Evolutionary conservation across 2,113 vertebrate genomes (phyloP), one percentile per base, ranked within the genome.

Genomic region (Ctenodactylus gundi): DNA sequence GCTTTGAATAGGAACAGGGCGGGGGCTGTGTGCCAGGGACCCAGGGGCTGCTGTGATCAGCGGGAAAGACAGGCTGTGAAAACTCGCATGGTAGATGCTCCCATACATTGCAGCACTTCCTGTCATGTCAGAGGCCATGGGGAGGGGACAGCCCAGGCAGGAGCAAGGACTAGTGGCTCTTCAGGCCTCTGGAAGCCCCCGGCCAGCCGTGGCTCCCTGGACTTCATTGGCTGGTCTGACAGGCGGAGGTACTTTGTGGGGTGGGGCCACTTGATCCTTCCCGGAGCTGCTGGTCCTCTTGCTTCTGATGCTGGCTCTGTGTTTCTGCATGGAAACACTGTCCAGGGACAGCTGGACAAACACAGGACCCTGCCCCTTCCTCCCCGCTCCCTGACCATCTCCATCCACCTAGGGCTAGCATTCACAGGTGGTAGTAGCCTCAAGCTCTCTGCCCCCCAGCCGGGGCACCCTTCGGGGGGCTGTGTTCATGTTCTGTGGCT

Each of bases 301-400:
- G 90, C 49, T 85, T 88, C 85, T 68, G 31, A 90, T 55, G 49
- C 46, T 65, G 84, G 23, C 36, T 64, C 78, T 76, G 64, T 70
- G 57, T 70, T 67, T 65, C 67, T 89, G 90, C 88, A 81, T 85
- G 70, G 77, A 93, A 84, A 41, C 81, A n/a, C 60, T 77, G 34
- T 65, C 76, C 34, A 27, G 81, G 34, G 76, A 55, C 25, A 72
- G 36, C 8, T 39, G 31, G 31, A 89, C 36, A 49, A 81, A 93
- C 60, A 78, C 67, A 51, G 41, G 68, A 49, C 46, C 68, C 58
- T 44, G 46, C 51, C 39, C 25, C 21, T 29, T 49, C 73, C 55
- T 0, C 0, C 85, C 36, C 55, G 49, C 78, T 85, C 58, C 68
- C 49, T 14, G 7, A 14, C 65, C 34, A 34, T 12, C n/a, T 49